These are phyloP conservation scores for Myotis myotis DNA, from an alignment of 2,797 vertebrate genomes.

Conservation along the genomic window DNA sequence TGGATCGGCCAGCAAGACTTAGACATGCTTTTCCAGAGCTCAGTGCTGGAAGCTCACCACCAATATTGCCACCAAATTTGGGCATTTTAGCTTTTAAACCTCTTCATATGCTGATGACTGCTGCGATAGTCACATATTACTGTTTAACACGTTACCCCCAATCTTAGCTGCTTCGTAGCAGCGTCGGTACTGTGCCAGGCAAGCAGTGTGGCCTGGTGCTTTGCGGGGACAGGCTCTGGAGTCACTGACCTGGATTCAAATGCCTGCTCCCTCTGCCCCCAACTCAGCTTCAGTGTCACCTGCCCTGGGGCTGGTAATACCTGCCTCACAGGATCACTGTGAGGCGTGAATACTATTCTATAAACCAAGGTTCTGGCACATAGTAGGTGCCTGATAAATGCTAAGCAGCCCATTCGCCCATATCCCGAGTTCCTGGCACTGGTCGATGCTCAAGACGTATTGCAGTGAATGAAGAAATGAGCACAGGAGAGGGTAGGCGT, in stretches of 20 bases:
- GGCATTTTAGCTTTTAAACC: slow-evolving; percentile 22
- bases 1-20: not conserved
- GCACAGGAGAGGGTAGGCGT: too few relatives aligned
- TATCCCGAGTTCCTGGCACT: not conserved
- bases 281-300: not conserved
- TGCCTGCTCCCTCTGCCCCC: not conserved
- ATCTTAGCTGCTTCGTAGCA: not conserved
- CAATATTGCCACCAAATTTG: not conserved
- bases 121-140: not conserved
- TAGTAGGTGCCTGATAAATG: not conserved
- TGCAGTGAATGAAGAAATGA: not conserved
- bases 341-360: not conserved
- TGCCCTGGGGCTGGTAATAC: not conserved
- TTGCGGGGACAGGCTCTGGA: not conserved
- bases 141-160: not conserved
- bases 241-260: not conserved
- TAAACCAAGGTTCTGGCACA: not conserved
- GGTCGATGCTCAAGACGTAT: not conserved
- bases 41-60: not conserved
- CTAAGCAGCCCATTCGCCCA: rapidly evolving
- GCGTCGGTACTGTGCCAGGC: not conserved
- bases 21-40: not conserved
- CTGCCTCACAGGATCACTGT: not conserved
- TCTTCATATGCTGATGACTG: not conserved
- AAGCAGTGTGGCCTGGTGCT: not conserved